Evolutionary conservation across 2,113 vertebrate genomes (phyloP), one percentile per base, ranked within the genome.

Genomic region (Sebastes schlegelii): DNA sequence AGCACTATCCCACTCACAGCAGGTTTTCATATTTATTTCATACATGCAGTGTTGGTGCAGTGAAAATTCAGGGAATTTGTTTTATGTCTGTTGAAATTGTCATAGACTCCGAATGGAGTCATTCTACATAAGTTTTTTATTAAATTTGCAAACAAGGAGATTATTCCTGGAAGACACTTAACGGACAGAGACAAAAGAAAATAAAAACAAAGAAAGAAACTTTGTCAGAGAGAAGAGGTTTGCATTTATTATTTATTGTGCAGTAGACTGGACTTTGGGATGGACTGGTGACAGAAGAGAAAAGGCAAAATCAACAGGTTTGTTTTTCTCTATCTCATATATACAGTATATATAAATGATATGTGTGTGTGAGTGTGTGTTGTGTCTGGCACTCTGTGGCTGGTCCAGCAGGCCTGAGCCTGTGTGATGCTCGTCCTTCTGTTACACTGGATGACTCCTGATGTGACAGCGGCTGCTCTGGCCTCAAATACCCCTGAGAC

Each of bases 371-470:
- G 13, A 75, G 19, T 54, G 1, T 40, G 66, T 83, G 12, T 79
- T 48, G 71, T 57, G n/a, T 52, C 4, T n/a, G 11, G 70, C 64
- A 21, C 12, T 34, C 74, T 76, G 49, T 42, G 75, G 66, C 57
- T 1, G 66, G 66, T 79, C 76, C 79, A 80, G 72, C 85, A 85
- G 79, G 74, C 68, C 68, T 43, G 11, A 73, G 85, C 23, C 65
- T 71, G 52, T 70, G 65, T 81, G 87, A 82, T 51, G 54, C 79
- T 89, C 74, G 57, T 85, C 91, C 81, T 71, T 74, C 83, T 86
- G 87, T 86, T 84, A 89, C 71, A 85, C 63, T 74, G 78, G 75
- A 87, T 89, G 80, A 87, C 48, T 88, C 67, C 63, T 88, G 85
- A 89, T 85, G 80, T 26, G 62, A 88, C 86, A 80, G 83, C 16